A percentile compares a stretch with the other conserved stretches of the same genome.
Conservation (phyloP, 2,888 invertebrate genomes). For the Holacanthella duospinosa region DNA sequence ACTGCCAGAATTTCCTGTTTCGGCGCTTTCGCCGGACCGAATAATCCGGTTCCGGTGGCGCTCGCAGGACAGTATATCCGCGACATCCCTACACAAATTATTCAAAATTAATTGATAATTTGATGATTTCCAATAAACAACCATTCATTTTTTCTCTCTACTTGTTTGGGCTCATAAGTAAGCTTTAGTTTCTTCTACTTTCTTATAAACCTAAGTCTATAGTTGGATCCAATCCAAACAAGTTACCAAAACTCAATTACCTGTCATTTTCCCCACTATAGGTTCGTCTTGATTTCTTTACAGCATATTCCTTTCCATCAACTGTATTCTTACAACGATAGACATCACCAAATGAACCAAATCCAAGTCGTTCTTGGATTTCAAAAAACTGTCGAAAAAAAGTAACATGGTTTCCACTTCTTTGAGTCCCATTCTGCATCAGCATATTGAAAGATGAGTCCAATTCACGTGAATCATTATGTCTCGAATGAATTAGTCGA, state of each 20-base stretch:
- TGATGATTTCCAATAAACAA: not conserved
- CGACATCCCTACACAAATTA: too few relatives aligned
- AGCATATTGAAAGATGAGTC: constrained; percentile 31
- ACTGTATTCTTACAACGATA: constrained; percentile 55
- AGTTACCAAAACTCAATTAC: too few relatives aligned
- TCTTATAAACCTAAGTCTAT: too few relatives aligned
- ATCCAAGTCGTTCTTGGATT: constrained; percentile 53
- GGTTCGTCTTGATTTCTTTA: constrained; percentile 56
- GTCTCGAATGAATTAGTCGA: constrained; percentile 30
- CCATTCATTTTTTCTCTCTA: not conserved
- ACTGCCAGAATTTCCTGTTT: too few relatives aligned
- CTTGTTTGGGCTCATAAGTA: not conserved
- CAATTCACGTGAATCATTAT: constrained; percentile 28
- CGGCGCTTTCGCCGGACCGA: too few relatives aligned
- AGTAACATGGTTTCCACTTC: constrained; percentile 36
- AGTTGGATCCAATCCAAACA: not conserved
- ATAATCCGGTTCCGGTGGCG: too few relatives aligned
- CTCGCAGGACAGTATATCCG: too few relatives aligned
- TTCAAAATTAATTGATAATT: too few relatives aligned
- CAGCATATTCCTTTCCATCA: constrained; percentile 57
- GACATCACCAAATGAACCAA: constrained; percentile 66
- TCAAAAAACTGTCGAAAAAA: constrained; percentile 61
- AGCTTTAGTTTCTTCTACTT: not conserved
- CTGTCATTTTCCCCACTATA: constrained; percentile 52
- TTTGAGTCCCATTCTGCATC: constrained; percentile 13